phyloP scores from a whole-genome alignment of 2,113 vertebrate species.

The Aspidoscelis tigris region DNA sequence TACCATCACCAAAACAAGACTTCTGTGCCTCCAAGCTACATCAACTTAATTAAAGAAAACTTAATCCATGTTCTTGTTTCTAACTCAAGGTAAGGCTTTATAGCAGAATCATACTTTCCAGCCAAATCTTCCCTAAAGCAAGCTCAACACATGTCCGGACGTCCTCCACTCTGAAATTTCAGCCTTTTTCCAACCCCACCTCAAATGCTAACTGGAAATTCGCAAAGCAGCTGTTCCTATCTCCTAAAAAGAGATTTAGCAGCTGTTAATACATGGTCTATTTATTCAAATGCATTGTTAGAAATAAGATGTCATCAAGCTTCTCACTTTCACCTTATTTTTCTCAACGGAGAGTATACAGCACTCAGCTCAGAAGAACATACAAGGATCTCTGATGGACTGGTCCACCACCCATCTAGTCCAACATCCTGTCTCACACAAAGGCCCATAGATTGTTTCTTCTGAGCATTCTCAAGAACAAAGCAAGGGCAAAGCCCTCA shows the following conservation, averaged over 20 bases:
- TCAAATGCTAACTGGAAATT: neutral
- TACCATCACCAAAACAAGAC: neutral
- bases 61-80: neutral
- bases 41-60: neutral
- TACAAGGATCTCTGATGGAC: no score
- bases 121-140: neutral
- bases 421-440: no score
- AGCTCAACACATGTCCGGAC: neutral
- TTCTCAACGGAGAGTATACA: neutral
- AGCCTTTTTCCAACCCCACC: neutral
- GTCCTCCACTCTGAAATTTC: neutral
- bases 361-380: neutral
- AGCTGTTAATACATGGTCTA: neutral
- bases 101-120: neutral
- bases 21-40: neutral
- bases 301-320: neutral
- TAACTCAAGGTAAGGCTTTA: neutral
- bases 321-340: neutral
- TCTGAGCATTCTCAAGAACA: no score
- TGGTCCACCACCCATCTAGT: no score
- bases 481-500: no score
- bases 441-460: no score
- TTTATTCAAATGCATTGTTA: neutral
- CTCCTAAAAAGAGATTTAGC: neutral
- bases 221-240: neutral